Base-by-base conservation (phyloP, 37 sponge, comb jelly and placozoan genomes). In the Beroe ovata region DNA sequence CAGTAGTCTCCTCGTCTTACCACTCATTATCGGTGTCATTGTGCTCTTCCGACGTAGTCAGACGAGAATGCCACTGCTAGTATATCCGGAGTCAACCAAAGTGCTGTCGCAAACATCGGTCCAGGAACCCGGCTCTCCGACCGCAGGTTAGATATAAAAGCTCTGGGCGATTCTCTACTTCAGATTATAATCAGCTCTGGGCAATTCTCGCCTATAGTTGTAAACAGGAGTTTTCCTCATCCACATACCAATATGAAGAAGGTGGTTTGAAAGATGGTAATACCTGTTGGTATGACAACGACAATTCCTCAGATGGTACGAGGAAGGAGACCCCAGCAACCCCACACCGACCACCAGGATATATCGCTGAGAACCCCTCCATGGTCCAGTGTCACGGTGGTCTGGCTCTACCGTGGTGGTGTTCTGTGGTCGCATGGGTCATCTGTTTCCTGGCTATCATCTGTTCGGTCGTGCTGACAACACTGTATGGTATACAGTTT, bases 321-420 rank as follows among this genome's bases (percentile, higher is more conserved):
- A n/a, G n/a, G n/a, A n/a, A n/a, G n/a, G n/a, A n/a, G n/a, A n/a
- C n/a, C n/a, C n/a, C n/a, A n/a, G n/a, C n/a, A n/a, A n/a, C n/a
- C n/a, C n/a, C n/a, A n/a, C n/a, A n/a, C n/a, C n/a, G n/a, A n/a
- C n/a, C n/a, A n/a, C n/a, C n/a, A n/a, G n/a, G n/a, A n/a, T n/a
- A n/a, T n/a, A 62, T 62, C n/a, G 28, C 30, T 18, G 69, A 66
- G 69, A 66, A 77, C 84, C 84, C 84, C 0, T 77, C 84, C 84
- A 11, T 4, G 28, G 8, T 39, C 54, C 33, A 1, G 3, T 77
- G 84, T 40, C 29, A 77, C 23, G 84, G 84, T 4, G 84, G 84
- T 1, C 38, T 77, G 26, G 19, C 54, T 11, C 84, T 77, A 1
- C 84, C 84, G 23, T 77, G 84, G 84, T 77, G 84, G 84, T 77